Conservation (phyloP, 2,113 vertebrate genomes). For the Raphicerus campestris region DNA sequence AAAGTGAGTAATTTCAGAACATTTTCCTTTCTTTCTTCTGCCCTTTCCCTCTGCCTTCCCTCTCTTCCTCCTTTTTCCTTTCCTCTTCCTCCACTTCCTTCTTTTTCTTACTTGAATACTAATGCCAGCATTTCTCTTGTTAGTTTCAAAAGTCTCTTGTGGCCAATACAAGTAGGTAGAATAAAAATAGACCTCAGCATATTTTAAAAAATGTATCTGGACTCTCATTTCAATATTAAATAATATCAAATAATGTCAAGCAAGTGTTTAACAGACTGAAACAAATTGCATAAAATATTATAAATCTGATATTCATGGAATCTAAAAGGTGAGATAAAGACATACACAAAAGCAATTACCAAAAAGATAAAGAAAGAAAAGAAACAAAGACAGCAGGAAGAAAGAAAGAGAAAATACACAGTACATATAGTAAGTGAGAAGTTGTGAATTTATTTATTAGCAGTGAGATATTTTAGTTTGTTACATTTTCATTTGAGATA, state of each 20-base stretch:
- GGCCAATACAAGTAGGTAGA: neutral
- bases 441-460: neutral
- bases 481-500: neutral
- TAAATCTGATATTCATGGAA: neutral
- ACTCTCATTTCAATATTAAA: neutral
- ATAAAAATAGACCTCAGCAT: neutral
- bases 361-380: neutral
- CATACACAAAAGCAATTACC: neutral
- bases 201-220: neutral
- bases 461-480: neutral
- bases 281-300: neutral
- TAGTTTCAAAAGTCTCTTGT: neutral
- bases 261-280: neutral
- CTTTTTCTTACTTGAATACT: neutral
- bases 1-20: neutral
- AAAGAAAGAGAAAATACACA: neutral
- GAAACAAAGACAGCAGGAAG: too few species aligned
- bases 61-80: neutral
- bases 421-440: neutral
- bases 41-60: neutral
- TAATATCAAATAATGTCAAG: neutral
- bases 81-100: neutral
- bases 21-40: neutral
- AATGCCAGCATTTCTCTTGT: neutral
- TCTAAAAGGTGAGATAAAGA: neutral